Conservation (phyloP, 2,113 vertebrate species). For the Telmatochromis sp. region DNA sequence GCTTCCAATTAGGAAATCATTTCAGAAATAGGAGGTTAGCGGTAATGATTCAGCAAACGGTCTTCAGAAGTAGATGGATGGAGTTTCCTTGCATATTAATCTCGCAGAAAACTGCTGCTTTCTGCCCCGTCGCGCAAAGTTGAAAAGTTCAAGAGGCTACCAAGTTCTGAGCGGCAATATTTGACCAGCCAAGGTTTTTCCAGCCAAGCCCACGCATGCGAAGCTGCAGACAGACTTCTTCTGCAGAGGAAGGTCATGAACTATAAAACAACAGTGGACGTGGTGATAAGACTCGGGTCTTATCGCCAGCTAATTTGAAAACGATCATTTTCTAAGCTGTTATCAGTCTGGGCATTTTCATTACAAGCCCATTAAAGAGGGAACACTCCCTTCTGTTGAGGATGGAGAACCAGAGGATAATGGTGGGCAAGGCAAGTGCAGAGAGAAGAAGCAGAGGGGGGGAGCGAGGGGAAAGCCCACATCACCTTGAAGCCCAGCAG, state of each 20-base stretch:
- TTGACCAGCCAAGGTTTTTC: constrained; percentile 37
- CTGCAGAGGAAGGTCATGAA: constrained; percentile 51
- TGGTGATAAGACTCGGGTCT: constrained; percentile 43
- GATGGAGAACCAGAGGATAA: neutral
- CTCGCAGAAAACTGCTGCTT: neutral
- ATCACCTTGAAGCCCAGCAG: constrained; percentile 95
- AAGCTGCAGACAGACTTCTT: constrained; percentile 25
- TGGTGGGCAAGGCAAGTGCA: neutral
- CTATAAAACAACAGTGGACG: constrained; percentile 9
- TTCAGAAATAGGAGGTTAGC: constrained; percentile 15
- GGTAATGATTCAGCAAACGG: constrained; percentile 29
- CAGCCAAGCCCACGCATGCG: constrained; percentile 11
- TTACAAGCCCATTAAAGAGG: constrained; percentile 36
- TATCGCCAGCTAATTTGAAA: constrained; percentile 45
- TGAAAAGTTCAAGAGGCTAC: constrained; percentile 49
- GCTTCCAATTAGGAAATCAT: constrained; percentile 47
- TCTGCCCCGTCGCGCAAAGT: constrained; percentile 29
- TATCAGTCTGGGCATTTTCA: constrained; percentile 47
- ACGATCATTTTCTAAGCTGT: constrained; percentile 20
- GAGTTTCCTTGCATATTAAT: neutral
- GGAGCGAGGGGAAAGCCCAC: neutral
- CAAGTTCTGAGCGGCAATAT: constrained; percentile 35
- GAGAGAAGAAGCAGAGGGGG: neutral
- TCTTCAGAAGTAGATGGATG: neutral
- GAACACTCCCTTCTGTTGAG: neutral